Base-by-base conservation (phyloP, 2,888 invertebrate species). In the Erebia aethiops region DNA sequence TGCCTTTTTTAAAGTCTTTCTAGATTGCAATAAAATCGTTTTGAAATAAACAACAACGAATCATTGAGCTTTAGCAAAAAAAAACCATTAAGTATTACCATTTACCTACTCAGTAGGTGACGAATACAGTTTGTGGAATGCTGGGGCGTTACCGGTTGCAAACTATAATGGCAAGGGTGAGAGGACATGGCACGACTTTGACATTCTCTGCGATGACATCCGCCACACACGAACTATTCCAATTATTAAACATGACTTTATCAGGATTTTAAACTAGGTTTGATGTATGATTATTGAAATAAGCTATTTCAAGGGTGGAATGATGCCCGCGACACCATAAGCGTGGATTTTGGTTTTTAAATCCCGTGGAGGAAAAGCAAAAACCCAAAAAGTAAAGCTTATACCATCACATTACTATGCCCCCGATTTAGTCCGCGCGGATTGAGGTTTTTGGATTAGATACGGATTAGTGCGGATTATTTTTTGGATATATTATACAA, bases 161-260 rank as follows among this genome's bases (percentile, higher is more conserved):
- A 52, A 9, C 16, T 52, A 21, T 61, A 72, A 67, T 70, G 70
- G 60, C 68, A 67, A 43, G 56, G 73, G 69, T 73, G 71, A 73
- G 73, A 66, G 71, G 73, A 71, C 67, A 67, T 61, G 52, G 14
- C 74, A 74, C 74, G 71, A 74, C 74, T 74, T 74, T 71, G 71
- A 71, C 74, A 67, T 74, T 74, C 43, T 16, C 10, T 60, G 43
- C 26, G 69, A 69, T 65, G 46, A 58, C 69, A 64, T 41, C 64
- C 61, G 43, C 41, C 49, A 65, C 61, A 69, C 71, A 67, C 63
- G 57, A 49, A 43, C 62, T 46, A 11, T 67, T 18, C 54, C 56
- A 26, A 18, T 3, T n/a, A 10, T 18, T 43, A 43, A 43, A 16
- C 13, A 46, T 61, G 60, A 60, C 46, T n/a, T 18, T 46, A 46